Base-by-base conservation (phyloP, 1,140 invertebrate species). In the Lepidurus apus region DNA sequence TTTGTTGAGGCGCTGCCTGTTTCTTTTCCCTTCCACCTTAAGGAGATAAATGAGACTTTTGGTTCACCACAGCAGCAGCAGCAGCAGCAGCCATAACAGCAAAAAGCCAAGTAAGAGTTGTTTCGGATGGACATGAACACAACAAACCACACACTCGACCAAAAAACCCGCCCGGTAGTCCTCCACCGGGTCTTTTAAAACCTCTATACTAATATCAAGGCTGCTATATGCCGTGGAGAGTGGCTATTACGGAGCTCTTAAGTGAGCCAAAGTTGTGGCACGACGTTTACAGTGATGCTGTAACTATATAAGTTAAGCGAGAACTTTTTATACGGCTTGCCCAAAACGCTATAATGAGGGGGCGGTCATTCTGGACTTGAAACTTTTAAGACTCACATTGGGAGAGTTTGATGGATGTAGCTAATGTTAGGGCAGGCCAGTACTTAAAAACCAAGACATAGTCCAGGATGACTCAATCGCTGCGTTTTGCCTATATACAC, bases 21-120 rank as follows among this genome's bases (percentile, higher is more conserved):
- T 65, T 65, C 53, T 65, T 65, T 65, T n/a, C 21, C 17, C 53
- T 21, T 65, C 53, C 53, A 65, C 53, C 53, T 13, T 65, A 13
- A 65, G 53, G 53, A 65, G 53, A 65, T 65, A 65, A 65, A 65
- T 65, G 53, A 21, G 53, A 65, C 53, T 65, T 65, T 65, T 65
- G 53, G 53, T 21, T 21, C 53, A 65, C 53, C 7, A 65, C 53
- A 65, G 53, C 53, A 65, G 53, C 53, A n/a, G 21, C 21, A 65
- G 53, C 53, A 65, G 53, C 53, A 65, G 6, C 53, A 34, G 34
- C 34, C 4, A 34, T 34, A 34, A 34, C 34, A 34, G 34, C 34
- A 4, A 34, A 34, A 34, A 34, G 34, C 34, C 34, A 34, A 34
- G 34, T 34, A 21, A 65, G 53, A 21, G 53, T 65, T 65, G 53